A percentile compares a stretch with the other conserved stretches of the same genome.
Conservation (phyloP, 2,888 invertebrate genomes). For the Eulithis prunata region DNA sequence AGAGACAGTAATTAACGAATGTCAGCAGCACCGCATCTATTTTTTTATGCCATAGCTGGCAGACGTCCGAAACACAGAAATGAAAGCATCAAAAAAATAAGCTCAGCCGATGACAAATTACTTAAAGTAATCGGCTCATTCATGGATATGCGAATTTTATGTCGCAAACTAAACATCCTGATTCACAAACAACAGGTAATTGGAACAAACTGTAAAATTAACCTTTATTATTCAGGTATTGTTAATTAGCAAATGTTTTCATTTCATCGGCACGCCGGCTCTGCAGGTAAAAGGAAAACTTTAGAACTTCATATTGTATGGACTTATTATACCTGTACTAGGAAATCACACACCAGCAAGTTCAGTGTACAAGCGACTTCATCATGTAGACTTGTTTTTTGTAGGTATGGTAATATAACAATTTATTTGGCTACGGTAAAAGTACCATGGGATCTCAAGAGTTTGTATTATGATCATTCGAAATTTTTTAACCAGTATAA, state of each 20-base stretch:
- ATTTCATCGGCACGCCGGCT: conserved; percentile 10
- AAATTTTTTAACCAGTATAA: too few species aligned
- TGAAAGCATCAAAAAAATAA: too few species aligned
- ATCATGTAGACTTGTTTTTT: neutral
- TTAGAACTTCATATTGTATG: neutral
- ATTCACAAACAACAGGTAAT: conserved; percentile 19
- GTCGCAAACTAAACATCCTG: conserved; percentile 18
- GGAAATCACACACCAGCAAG: too few species aligned
- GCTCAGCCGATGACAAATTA: too few species aligned
- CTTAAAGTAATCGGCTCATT: neutral
- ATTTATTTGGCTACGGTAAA: too few species aligned
- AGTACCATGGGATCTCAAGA: too few species aligned
- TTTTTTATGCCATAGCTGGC: too few species aligned
- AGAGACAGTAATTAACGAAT: too few species aligned
- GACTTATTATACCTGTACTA: neutral
- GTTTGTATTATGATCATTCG: too few species aligned
- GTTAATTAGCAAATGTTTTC: conserved; percentile 27
- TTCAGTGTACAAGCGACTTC: neutral
- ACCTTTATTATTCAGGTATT: conserved; percentile 30
- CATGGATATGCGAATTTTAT: neutral
- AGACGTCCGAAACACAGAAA: too few species aligned
- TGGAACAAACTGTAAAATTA: conserved; percentile 32
- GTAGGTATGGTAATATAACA: too few species aligned
- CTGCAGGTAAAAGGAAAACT: conserved; percentile 11
- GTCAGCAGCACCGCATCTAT: too few species aligned